A percentile compares a stretch with the other conserved stretches of the same genome.
phyloP scores from a whole-genome alignment of 2,888 invertebrate genomes.

The Eustalomyia histrio region DNA sequence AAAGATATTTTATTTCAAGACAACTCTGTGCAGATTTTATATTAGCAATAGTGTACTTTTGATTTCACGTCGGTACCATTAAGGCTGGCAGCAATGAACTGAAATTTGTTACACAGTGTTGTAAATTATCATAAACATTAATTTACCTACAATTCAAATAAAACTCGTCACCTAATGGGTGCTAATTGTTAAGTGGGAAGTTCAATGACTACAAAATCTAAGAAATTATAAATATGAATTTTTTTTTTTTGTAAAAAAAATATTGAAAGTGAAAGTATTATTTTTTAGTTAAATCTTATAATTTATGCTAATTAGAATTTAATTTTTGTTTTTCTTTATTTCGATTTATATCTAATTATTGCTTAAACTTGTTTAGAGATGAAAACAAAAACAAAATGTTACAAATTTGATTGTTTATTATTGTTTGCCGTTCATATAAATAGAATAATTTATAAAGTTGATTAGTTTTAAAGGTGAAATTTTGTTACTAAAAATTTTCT shows the following conservation, averaged over 20 bases:
- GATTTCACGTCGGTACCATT: no score
- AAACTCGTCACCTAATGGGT: constrained; percentile 34
- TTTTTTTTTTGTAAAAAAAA: not conserved
- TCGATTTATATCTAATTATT: not conserved
- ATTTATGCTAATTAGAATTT: constrained; percentile 53
- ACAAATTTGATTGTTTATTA: not conserved
- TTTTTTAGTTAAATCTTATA: constrained; percentile 6
- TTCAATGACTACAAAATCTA: constrained; percentile 16
- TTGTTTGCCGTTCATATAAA: not conserved
- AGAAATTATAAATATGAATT: not conserved
- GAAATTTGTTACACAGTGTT: no score
- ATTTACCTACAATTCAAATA: constrained; percentile 23
- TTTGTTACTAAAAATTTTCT: not conserved
- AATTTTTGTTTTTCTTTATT: not conserved
- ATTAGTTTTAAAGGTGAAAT: not conserved
- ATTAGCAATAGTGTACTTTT: no score
- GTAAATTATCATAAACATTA: constrained; percentile 25
- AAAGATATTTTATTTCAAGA: no score
- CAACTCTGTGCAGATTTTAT: no score
- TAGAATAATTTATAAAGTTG: not conserved
- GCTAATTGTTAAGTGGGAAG: constrained; percentile 29
- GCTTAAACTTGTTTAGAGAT: not conserved
- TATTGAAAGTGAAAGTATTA: constrained; percentile 45
- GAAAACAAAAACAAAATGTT: not conserved
- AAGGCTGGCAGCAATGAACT: no score